Evolutionary conservation across 2,888 invertebrate genomes (phyloP).

Genomic region (Chalcis sispes): DNA sequence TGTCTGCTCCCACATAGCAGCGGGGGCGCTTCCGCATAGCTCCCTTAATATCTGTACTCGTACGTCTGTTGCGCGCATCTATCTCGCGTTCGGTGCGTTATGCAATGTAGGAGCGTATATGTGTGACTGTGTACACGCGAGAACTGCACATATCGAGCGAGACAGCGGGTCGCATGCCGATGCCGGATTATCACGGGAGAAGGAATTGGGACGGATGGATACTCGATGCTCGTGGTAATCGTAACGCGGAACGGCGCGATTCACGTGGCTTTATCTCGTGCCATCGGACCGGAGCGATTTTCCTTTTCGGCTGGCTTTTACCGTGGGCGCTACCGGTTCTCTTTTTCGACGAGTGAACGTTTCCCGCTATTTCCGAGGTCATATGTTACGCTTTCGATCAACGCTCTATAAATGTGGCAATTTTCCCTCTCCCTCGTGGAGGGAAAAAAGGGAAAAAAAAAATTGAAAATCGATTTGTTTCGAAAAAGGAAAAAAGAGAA

Average conservation of each 20-base stretch:
- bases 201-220: background rate
- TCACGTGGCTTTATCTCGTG: background rate
- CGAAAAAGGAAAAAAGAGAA: background rate
- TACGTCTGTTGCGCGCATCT: background rate
- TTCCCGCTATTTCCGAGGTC: slow-evolving; percentile 7
- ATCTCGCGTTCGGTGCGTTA: background rate
- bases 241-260: slow-evolving; percentile 5
- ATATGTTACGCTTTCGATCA: background rate
- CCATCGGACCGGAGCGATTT: background rate
- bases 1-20: background rate
- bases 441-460: slow-evolving; percentile 13
- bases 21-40: background rate
- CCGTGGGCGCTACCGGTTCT: background rate
- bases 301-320: background rate
- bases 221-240: background rate
- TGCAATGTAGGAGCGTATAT: background rate
- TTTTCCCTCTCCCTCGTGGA: no score
- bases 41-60: background rate
- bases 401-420: background rate
- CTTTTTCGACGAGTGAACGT: background rate
- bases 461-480: background rate
- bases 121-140: no score
- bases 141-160: background rate
- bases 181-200: slow-evolving; percentile 6
- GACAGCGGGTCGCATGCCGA: slow-evolving; percentile 7